Percentiles rank a stretch among this genome's conserved stretches.
Evolutionary conservation across 2,113 vertebrate genomes (phyloP).

Genomic region (Grammomys surdaster): DNA sequence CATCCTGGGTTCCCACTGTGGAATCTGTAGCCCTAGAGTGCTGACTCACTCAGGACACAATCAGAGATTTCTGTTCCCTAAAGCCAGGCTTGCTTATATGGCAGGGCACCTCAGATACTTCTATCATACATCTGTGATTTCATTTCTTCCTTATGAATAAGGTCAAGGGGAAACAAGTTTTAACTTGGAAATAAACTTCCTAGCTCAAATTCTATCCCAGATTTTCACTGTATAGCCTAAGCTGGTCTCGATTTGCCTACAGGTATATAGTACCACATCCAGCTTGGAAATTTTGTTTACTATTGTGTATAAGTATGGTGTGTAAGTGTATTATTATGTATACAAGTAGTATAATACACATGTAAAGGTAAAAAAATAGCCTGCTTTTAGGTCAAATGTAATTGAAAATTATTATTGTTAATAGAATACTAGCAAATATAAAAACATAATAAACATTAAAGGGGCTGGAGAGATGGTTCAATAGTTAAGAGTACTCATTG

Average conservation of each 20-base stretch:
- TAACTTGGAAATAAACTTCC: slow-evolving; percentile 73
- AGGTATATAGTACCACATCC: not conserved
- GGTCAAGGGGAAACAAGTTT: slow-evolving; percentile 43
- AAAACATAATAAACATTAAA: not conserved
- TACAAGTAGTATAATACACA: too few species aligned
- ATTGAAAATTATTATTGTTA: slow-evolving; percentile 35
- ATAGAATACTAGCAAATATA: not conserved
- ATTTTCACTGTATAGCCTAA: not conserved
- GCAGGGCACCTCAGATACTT: not conserved
- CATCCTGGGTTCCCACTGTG: not conserved
- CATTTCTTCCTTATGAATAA: slow-evolving; percentile 57
- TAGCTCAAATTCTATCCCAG: slow-evolving; percentile 31
- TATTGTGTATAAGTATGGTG: not conserved
- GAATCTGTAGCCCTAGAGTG: not conserved
- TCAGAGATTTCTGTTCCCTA: not conserved
- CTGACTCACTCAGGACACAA: not conserved
- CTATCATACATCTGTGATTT: slow-evolving; percentile 36
- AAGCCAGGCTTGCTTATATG: not conserved
- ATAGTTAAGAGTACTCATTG: not conserved
- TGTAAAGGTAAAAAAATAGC: too few species aligned
- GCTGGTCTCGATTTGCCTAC: not conserved
- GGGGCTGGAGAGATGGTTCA: not conserved
- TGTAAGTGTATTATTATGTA: not conserved
- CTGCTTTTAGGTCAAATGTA: not conserved
- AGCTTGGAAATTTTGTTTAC: not conserved